These are phyloP conservation scores for Phania funesta DNA, from an alignment of 2,888 invertebrate species.

Conservation along the genomic window DNA sequence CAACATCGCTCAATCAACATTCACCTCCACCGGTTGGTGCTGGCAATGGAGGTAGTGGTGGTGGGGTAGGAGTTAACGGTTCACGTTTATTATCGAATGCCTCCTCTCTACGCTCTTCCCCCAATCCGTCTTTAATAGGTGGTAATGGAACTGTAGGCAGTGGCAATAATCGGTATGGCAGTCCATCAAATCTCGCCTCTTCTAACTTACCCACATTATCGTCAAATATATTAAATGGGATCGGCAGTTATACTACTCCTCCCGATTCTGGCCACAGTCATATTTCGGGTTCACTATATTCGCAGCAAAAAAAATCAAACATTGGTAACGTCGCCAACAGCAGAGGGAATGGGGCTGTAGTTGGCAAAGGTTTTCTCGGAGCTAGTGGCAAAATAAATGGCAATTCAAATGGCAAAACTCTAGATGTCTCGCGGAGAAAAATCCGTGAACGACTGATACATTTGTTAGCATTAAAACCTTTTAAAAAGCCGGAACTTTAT, in stretches of 20 bases:
- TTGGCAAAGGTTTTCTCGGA: slow-evolving; percentile 55
- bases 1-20: slow-evolving; percentile 69
- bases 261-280: slow-evolving; percentile 46
- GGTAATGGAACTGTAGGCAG: slow-evolving; percentile 74
- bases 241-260: slow-evolving; percentile 64
- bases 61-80: slow-evolving; percentile 27
- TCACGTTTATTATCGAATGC: slow-evolving; percentile 51
- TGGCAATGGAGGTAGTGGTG: slow-evolving; percentile 53
- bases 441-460: slow-evolving; percentile 95
- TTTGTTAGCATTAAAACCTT: slow-evolving; percentile 94
- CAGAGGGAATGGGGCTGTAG: slow-evolving; percentile 18
- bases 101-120: slow-evolving; percentile 69
- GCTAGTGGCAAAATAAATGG: slow-evolving; percentile 55
- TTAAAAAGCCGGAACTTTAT: slow-evolving; percentile 95
- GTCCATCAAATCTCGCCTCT: slow-evolving; percentile 62
- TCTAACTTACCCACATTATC: slow-evolving; percentile 57
- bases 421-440: slow-evolving; percentile 81
- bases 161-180: slow-evolving; percentile 70
- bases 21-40: slow-evolving; percentile 74
- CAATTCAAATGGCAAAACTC: slow-evolving; percentile 70
- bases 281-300: slow-evolving; percentile 13
- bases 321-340: slow-evolving; percentile 35
- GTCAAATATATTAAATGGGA: slow-evolving; percentile 65
- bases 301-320: slow-evolving; percentile 53
- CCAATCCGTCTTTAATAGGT: slow-evolving; percentile 76